phyloP scores from a whole-genome alignment of 2,797 vertebrate species.

The Myotis vivesi region DNA sequence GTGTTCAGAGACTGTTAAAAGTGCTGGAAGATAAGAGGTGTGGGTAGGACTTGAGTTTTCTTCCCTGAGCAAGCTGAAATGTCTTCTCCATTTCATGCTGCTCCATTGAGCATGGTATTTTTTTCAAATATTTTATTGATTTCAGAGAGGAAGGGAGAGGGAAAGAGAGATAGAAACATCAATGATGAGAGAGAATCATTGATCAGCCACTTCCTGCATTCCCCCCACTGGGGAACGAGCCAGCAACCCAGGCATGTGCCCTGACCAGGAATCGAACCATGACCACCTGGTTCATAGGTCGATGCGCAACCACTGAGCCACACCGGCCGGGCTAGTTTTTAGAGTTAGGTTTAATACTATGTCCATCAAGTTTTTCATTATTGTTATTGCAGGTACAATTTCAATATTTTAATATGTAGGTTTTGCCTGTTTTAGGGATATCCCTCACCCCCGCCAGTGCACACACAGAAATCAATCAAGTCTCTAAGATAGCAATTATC shows the following conservation, averaged over 20 bases:
- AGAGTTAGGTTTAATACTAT: not conserved
- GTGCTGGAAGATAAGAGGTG: not conserved
- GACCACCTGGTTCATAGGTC: no score
- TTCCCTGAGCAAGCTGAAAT: not conserved
- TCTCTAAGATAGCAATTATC: not conserved
- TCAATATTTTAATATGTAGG: not conserved
- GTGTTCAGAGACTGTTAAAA: not conserved
- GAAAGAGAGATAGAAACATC: no score
- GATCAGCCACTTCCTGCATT: no score
- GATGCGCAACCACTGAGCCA: no score
- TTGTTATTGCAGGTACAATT: not conserved
- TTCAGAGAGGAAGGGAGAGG: no score
- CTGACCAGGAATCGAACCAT: no score
- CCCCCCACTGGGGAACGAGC: no score
- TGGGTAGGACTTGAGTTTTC: not conserved
- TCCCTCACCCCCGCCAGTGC: no score
- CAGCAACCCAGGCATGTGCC: no score
- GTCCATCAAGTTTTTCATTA: not conserved
- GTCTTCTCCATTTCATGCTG: not conserved
- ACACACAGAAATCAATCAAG: not conserved
- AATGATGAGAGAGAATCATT: no score
- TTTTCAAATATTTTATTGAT: not conserved
- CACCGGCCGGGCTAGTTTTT: not conserved
- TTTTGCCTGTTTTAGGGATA: not conserved
- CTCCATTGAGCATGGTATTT: not conserved